A percentile compares a stretch with the other conserved stretches of the same genome.
phyloP scores from a whole-genome alignment of 2,113 vertebrate species.

The Anarrhichthys ocellatus region DNA sequence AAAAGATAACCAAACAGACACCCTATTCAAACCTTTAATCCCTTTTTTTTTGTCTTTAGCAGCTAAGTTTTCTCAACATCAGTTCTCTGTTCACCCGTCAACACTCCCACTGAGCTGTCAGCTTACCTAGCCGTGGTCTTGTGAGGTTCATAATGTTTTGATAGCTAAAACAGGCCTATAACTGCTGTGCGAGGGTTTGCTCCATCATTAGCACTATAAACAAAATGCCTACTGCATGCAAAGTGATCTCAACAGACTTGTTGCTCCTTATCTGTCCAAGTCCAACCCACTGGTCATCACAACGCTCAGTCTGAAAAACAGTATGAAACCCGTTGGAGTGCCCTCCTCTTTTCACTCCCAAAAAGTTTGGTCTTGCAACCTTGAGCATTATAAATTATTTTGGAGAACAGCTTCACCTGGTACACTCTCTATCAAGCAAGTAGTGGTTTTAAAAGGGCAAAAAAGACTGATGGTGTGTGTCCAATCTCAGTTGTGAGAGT shows the following conservation, averaged over 20 bases:
- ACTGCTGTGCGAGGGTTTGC: constrained; percentile 5
- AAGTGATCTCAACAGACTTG: constrained; percentile 11
- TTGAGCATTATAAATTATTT: constrained; percentile 26
- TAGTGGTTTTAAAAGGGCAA: constrained; percentile 39
- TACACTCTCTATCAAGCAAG: constrained; percentile 36
- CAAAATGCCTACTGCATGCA: constrained; percentile 2
- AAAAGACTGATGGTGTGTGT: constrained; percentile 53
- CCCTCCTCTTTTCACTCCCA: constrained; percentile 10
- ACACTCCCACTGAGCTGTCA: constrained; percentile 38
- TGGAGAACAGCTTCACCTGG: constrained; percentile 10
- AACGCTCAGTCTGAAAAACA: constrained; percentile 3
- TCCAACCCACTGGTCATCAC: neutral
- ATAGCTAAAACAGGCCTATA: constrained; percentile 7
- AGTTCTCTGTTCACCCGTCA: constrained; percentile 37
- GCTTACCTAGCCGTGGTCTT: constrained; percentile 14
- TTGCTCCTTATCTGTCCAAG: constrained; percentile 17
- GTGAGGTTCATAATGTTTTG: constrained; percentile 31
- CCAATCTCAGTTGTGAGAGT: constrained; percentile 45
- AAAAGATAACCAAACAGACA: constrained; percentile 17
- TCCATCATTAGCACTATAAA: constrained; percentile 4
- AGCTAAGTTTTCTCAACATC: neutral
- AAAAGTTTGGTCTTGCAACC: constrained; percentile 31
- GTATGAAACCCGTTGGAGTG: neutral
- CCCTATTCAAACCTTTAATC: constrained; percentile 13
- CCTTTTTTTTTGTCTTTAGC: constrained; percentile 41